Evolutionary conservation across 2,888 invertebrate species (phyloP), one percentile per base, ranked within the genome.

Genomic region (Parelbella ahira): DNA sequence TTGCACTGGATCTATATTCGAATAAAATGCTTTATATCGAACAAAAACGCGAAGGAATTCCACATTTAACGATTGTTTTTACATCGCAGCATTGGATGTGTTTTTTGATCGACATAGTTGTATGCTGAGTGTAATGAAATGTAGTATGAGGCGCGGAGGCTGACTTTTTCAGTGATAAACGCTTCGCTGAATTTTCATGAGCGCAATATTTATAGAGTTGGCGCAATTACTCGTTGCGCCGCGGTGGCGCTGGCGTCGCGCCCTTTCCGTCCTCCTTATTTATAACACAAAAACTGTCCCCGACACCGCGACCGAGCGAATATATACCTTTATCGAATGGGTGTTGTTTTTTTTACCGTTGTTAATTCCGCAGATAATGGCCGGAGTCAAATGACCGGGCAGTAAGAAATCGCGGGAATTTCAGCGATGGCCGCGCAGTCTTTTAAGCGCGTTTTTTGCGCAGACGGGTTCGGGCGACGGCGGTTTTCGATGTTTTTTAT

Each of bases 301-400:
- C 74, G 67, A 66, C 78, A 68, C 64, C 72, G 59, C 68, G 68
- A 41, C 30, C 27, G 33, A 20, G 27, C 13, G 41, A 41, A 41
- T 68, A 68, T 75, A 77, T 73, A 75, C 75, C 71, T 83, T 78
- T 78, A 82, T 83, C 75, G 74, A 73, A 78, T 69, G 68, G 63
- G 68, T 67, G 60, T 73, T n/a, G n/a, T n/a, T n/a, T 80, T 86
- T 86, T 83, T 80, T 74, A 67, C 62, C 63, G 73, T 67, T 70
- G 76, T 82, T 86, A 86, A 87, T 87, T 86, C 83, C 76, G 60
- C 73, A 75, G 82, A 83, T 86, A 84, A 84, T 86, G 84, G 84
- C 60, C 60, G 68, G 71, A 83, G 84, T 84, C 82, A 87, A 84
- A 84, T 87, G 86, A 84, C 74, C 67, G 73, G 65, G 69, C 65